A percentile compares a stretch with the other conserved stretches of the same genome.
Evolutionary conservation across 2,888 invertebrate species (phyloP).

Genomic region (Tipula vernalis): DNA sequence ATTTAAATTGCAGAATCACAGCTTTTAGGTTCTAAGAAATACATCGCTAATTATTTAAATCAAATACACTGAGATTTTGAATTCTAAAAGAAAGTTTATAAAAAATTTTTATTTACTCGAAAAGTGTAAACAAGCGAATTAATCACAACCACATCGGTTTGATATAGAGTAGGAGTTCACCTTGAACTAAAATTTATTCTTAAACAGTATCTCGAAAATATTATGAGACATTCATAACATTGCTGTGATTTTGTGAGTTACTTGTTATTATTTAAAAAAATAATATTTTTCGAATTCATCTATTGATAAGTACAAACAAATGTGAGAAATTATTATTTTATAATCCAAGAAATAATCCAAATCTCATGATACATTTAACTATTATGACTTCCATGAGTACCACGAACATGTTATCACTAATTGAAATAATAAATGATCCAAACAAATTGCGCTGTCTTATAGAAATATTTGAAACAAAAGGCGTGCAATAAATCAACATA

Average conservation of each 20-base stretch:
- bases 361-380: background rate
- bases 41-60: no score
- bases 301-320: background rate
- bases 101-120: background rate
- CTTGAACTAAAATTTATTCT: background rate
- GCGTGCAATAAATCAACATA: background rate
- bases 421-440: background rate
- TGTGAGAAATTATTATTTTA: background rate
- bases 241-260: background rate
- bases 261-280: background rate
- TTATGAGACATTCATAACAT: background rate
- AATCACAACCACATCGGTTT: background rate
- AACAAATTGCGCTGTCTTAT: background rate
- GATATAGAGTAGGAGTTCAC: background rate
- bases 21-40: no score
- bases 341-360: no score
- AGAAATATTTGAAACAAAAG: background rate
- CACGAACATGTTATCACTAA: background rate
- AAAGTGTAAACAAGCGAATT: background rate
- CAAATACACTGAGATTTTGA: background rate
- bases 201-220: background rate
- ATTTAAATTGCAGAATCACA: no score
- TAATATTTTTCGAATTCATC: background rate
- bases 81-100: background rate
- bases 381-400: background rate